Evolutionary conservation across 1,140 invertebrate genomes (phyloP), one percentile per base, ranked within the genome.

Genomic region (Cydia fagiglandana): DNA sequence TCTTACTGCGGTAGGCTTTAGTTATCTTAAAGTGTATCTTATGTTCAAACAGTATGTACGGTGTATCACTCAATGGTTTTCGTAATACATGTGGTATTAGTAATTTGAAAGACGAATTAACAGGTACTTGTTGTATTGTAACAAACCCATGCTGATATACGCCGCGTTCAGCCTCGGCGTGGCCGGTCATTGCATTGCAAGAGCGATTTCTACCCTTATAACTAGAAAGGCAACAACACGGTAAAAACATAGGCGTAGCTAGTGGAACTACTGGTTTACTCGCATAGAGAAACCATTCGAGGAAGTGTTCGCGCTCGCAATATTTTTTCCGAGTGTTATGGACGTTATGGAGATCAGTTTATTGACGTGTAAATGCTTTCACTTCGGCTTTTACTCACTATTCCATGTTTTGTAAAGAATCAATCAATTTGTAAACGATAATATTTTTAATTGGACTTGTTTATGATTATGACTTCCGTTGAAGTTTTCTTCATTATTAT

Each of bases 301-400:
- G 80, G 81, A 83, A 84, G 80, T 85, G 82, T 85, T 85, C 79
- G 79, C 77, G 80, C 66, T 75, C 76, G 77, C 75, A 74, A 75
- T 78, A 76, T 77, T 86, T 85, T 41, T 84, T 84, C 81, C 78
- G 77, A 76, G 53, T 64, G 74, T 80, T 80, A 81, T 77, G 81
- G 79, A 82, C 81, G 80, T 77, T 83, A 84, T 86, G 81, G 80
- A 77, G 76, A 81, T 81, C 77, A 78, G 78, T 83, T 79, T 85
- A 85, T 87, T 80, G 79, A 82, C 76, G 78, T 83, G 79, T 79
- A 77, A 79, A 79, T 80, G 77, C 79, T 84, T 84, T 84, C 83
- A 81, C 81, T 80, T 75, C 76, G 74, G 74, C 74, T 76, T 75
- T 77, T 73, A 70, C 66, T 41, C 34, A 41, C 24, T 38, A 70